Evolutionary conservation across 2,888 invertebrate genomes (phyloP), one percentile per base, ranked within the genome.

Genomic region (Scaptomyza parva): DNA sequence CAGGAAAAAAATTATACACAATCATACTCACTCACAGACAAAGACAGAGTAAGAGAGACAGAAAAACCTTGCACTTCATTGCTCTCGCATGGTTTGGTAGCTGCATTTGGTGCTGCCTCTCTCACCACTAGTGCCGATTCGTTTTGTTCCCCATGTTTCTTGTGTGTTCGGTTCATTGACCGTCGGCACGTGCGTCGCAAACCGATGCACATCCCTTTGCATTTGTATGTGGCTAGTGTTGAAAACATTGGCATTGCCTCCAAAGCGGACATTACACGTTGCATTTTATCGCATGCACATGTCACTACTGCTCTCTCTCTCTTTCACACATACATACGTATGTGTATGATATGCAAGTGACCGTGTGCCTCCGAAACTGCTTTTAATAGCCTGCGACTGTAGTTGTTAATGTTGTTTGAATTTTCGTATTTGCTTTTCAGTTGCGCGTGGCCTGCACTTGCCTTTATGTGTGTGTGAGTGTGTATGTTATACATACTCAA

Each of bases 261-360:
- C 4, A 67, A 78, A 14, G 43, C 62, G 55, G 28, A 41, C 47
- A 69, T 28, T 70, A 53, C 81, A 84, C 81, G 86, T 80, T 88
- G 82, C 87, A 82, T 82, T 82, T 78, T 88, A 82, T 88, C 78
- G 88, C 88, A 65, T 88, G 73, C 82, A 82, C 88, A 81, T 87
- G 80, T 70, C 75, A 40, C 50, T 78, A 41, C 35, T 45, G 51
- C 63, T 58, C 58, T 37, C 44, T 58, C 50, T 43, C 43, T 70
- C 26, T 28, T 47, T 50, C 57, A 35, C n/a, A 26, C 11, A 52
- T 50, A 11, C 11, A 11, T 28, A 12, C 39, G n/a, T 30, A 9
- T 28, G 28, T 30, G 28, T 44, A 17, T 54, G 40, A 2, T 40
- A n/a, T n/a, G n/a, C n/a, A n/a, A n/a, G 30, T 22, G 28, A 55